Conservation (phyloP, 2,797 vertebrate genomes). For the Carcharodon carcharias region DNA sequence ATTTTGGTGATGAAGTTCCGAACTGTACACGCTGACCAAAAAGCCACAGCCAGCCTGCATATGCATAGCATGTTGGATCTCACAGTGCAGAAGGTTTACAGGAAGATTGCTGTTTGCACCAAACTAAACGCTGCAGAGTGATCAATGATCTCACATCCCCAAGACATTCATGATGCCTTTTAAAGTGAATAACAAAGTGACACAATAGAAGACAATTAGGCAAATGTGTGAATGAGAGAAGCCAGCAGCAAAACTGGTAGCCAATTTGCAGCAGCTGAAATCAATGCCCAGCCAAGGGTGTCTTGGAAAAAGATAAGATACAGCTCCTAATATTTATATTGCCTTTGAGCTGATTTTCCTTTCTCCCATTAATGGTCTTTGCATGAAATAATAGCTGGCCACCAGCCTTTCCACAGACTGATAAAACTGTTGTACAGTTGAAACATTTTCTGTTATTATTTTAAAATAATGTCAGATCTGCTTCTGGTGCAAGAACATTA, state of each 20-base stretch:
- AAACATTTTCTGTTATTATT: neutral
- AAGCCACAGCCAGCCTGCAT: neutral
- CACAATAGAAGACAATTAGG: no score
- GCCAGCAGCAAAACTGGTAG: neutral
- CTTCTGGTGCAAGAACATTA: neutral
- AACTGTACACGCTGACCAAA: neutral
- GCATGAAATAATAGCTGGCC: neutral
- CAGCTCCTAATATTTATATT: neutral
- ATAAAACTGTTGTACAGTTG: neutral
- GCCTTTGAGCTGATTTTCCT: neutral
- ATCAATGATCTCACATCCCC: neutral
- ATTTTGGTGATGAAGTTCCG: neutral
- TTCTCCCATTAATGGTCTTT: neutral
- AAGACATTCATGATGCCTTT: neutral
- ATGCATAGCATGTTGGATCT: neutral
- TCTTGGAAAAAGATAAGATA: neutral
- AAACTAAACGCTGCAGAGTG: neutral
- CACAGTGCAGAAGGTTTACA: neutral
- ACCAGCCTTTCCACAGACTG: neutral
- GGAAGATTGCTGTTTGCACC: neutral
- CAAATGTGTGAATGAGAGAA: neutral
- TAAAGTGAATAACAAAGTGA: neutral
- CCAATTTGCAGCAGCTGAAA: neutral
- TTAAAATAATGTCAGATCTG: neutral
- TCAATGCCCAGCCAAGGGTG: neutral